These are phyloP conservation scores for Microctenopoma steveboyesi DNA, from an alignment of 2,797 vertebrate genomes.

Conservation along the genomic window DNA sequence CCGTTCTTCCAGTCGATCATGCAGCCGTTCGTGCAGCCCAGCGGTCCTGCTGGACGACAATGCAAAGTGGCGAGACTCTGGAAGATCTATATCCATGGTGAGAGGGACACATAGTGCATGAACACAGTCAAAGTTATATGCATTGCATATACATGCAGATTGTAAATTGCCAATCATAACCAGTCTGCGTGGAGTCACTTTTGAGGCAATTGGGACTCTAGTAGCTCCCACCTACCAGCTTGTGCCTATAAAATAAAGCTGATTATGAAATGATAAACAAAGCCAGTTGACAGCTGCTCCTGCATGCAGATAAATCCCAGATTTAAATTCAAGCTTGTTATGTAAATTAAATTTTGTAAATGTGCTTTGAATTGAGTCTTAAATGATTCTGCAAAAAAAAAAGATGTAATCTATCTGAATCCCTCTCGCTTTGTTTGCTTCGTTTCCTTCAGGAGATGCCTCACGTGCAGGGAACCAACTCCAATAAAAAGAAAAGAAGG, in stretches of 20 bases:
- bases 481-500: conserved; percentile 85
- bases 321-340: conserved; percentile 7
- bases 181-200: conserved; percentile 20
- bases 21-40: conserved; percentile 75
- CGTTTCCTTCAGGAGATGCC: conserved; percentile 82
- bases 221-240: conserved; percentile 20
- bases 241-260: conserved; percentile 62
- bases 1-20: conserved; percentile 67
- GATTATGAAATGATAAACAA: conserved; percentile 66
- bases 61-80: conserved; percentile 66
- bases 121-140: not conserved
- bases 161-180: conserved; percentile 5
- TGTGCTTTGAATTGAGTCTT: not conserved
- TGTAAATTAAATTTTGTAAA: conserved; percentile 19
- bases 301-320: conserved; percentile 6
- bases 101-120: not conserved
- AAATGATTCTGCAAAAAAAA: not conserved
- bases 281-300: conserved; percentile 54
- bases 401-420: not conserved
- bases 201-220: conserved; percentile 34
- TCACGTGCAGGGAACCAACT: conserved; percentile 76
- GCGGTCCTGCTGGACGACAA: conserved; percentile 62
- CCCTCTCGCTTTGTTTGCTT: not conserved
- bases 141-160: not conserved
- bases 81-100: conserved; percentile 85